Conservation (phyloP, 2,888 invertebrate genomes). For the Capitulum mitella region DNA sequence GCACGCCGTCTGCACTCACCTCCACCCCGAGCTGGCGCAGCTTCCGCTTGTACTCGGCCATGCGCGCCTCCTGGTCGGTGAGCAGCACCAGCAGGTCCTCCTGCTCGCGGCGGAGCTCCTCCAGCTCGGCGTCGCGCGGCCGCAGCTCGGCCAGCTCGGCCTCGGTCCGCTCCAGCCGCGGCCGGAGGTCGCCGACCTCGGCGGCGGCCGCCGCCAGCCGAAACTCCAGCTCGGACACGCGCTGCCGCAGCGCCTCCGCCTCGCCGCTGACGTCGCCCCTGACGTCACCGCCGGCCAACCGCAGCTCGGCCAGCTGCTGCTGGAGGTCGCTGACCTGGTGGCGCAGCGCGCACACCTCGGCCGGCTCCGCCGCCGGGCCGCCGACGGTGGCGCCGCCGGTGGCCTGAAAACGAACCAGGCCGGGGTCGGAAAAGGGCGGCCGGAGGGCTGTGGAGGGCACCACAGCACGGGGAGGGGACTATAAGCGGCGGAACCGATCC, state of each 20-base stretch:
- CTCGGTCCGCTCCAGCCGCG: conserved; percentile 28
- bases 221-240: conserved; percentile 27
- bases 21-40: conserved; percentile 45
- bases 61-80: conserved; percentile 75
- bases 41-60: conserved; percentile 55
- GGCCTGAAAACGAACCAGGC: not conserved
- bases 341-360: not conserved
- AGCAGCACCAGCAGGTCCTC: conserved; percentile 84
- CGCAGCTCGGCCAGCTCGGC: conserved; percentile 37
- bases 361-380: not conserved
- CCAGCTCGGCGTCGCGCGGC: conserved; percentile 37
- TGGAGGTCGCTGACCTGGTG: not conserved
- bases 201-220: conserved; percentile 5
- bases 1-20: too few species aligned
- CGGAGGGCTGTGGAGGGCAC: too few species aligned
- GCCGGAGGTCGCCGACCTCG: conserved; percentile 28
- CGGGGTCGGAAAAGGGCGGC: too few species aligned
- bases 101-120: conserved; percentile 68
- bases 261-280: not conserved
- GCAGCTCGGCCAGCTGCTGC: not conserved
- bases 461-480: too few species aligned
- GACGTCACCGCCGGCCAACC: not conserved
- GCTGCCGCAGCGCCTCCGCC: conserved; percentile 27
- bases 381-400: not conserved
- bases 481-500: too few species aligned